Base-by-base conservation (phyloP, 2,888 invertebrate species). In the Stenoptilia bipunctidactyla region DNA sequence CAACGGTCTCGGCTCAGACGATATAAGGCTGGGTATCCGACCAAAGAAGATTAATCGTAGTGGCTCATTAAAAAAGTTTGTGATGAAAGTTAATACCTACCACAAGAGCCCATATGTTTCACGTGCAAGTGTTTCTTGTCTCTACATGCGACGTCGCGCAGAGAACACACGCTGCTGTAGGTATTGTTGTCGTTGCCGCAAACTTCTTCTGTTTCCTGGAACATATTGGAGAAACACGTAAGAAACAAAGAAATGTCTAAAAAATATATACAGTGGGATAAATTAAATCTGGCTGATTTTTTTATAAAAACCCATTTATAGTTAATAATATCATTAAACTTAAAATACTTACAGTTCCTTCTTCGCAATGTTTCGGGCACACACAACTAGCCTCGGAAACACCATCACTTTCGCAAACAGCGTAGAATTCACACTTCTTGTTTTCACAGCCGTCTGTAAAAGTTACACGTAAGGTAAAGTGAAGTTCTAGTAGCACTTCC, bases 131-230 rank as follows among this genome's bases (percentile, higher is more conserved):
- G 87, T 57, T 87, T 88, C 65, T 90, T 89, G 55, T 88, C 87
- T 45, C 87, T 88, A 71, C 96, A 96, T 44, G 94, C 90, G 40
- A 90, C 87, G 52, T 91, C 88, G 47, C 91, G 87, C 47, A 96
- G 79, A 46, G 93, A 89, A 71, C 96, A 96, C 59, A 95, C 92
- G 69, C 90, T 94, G 59, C 88, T 88, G 76, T 96, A 95, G 1
- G 94, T 94, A 56, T 89, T 88, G 40, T 93, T 93, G 72, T 96
- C 94, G 53, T 91, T 92, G 36, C 94, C 95, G 66, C 96, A 96
- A 38, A 95, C 92, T 53, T 90, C 88, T 49, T 89, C 88, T 10
- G 85, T 83, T 58, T 85, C 84, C 85, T 79, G 41, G 9, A 45
- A 54, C 15, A 20, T 20, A 20, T 20, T 3, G n/a, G n/a, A n/a